phyloP scores from a whole-genome alignment of 2,888 invertebrate species.

The Allolobophora icterica region DNA sequence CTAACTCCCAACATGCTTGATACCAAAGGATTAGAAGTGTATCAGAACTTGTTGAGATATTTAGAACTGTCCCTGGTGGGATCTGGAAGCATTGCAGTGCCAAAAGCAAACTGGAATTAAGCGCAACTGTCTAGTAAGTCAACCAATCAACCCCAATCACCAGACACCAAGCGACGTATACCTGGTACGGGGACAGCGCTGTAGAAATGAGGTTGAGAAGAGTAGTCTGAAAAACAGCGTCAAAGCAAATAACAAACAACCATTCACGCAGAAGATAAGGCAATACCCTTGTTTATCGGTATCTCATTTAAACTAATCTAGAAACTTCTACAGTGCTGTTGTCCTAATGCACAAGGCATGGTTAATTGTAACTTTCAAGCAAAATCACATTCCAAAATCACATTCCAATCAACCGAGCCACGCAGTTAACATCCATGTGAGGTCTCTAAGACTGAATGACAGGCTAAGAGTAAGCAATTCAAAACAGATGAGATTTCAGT shows the following conservation, averaged over 20 bases:
- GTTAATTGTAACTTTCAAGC: too few relatives aligned
- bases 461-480: too few relatives aligned
- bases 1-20: too few relatives aligned
- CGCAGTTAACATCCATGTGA: too few relatives aligned
- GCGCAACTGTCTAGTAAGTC: neutral
- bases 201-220: conserved; percentile 18
- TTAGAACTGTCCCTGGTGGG: neutral
- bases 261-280: neutral
- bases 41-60: neutral
- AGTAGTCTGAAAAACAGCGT: conserved; percentile 20
- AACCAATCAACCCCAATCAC: neutral
- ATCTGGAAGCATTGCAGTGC: neutral
- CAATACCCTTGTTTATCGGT: neutral
- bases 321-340: neutral
- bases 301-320: neutral
- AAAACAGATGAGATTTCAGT: too few relatives aligned
- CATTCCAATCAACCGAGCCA: too few relatives aligned
- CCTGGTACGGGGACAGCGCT: neutral
- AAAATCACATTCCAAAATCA: too few relatives aligned
- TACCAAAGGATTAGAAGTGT: neutral
- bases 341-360: too few relatives aligned
- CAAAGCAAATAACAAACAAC: neutral
- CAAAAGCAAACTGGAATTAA: neutral
- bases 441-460: too few relatives aligned
- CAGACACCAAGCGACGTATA: neutral